phyloP scores from a whole-genome alignment of 1,140 invertebrate genomes.

The Drosophila azteca region DNA sequence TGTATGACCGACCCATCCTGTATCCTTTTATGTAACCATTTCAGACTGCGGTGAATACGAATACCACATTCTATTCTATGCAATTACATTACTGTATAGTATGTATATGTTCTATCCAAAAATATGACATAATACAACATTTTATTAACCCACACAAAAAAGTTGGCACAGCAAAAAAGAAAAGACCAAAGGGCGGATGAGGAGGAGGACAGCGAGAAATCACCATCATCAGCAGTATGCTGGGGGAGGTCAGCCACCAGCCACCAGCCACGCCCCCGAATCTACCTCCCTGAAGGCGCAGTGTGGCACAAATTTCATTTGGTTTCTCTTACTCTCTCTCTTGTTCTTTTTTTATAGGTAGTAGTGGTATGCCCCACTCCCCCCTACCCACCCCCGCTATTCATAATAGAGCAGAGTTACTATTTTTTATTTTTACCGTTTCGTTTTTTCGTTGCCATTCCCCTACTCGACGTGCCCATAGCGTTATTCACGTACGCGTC shows the following conservation, averaged over 20 bases:
- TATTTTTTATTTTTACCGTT: constrained; percentile 48
- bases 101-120: constrained; percentile 39
- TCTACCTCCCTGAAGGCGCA: constrained; percentile 36
- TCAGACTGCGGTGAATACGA: constrained; percentile 42
- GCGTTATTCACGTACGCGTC: constrained; percentile 74
- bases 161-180: constrained; percentile 38
- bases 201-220: constrained; percentile 46
- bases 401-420: constrained; percentile 76
- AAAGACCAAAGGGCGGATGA: background rate
- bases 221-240: constrained; percentile 66
- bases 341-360: constrained; percentile 16
- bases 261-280: constrained; percentile 35
- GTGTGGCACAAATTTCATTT: constrained; percentile 71
- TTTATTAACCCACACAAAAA: constrained; percentile 74
- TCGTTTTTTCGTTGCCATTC: constrained; percentile 1
- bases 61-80: constrained; percentile 32
- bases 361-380: background rate
- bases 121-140: constrained; percentile 81
- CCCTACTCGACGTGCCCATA: constrained; percentile 56
- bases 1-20: no score
- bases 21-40: constrained; percentile 34
- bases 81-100: constrained; percentile 56
- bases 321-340: constrained; percentile 48
- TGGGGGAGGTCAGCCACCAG: background rate
- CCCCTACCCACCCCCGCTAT: constrained; percentile 45